Evolutionary conservation across 2,113 vertebrate species (phyloP).

Genomic region (Laticauda colubrina): DNA sequence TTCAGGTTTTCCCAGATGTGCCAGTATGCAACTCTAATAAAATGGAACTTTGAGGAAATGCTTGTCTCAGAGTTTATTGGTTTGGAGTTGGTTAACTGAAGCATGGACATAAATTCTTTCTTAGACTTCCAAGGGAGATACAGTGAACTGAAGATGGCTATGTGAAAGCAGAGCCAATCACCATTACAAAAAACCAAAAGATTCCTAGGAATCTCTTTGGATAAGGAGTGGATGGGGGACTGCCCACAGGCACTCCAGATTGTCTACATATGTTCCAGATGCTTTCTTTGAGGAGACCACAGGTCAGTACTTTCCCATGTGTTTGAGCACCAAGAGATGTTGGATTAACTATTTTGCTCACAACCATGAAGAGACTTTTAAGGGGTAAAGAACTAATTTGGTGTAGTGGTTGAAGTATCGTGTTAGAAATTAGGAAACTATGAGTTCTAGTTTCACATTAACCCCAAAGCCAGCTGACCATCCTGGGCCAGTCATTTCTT

Average conservation of each 20-base stretch:
- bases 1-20: too few species aligned
- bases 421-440: neutral
- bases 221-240: too few species aligned
- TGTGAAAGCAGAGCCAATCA: neutral
- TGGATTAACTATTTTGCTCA: too few species aligned
- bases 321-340: too few species aligned
- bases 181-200: neutral
- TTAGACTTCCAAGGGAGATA: neutral
- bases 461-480: neutral
- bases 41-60: too few species aligned
- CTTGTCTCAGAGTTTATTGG: too few species aligned
- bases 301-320: too few species aligned
- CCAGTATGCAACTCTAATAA: too few species aligned
- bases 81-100: too few species aligned
- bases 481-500: neutral
- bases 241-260: too few species aligned
- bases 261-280: too few species aligned
- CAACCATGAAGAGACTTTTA: neutral
- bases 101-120: neutral
- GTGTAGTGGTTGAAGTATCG: neutral
- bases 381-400: neutral
- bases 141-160: neutral
- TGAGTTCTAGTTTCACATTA: neutral
- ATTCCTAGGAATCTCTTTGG: neutral
- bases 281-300: too few species aligned